phyloP scores from a whole-genome alignment of 2,797 vertebrate genomes.

The Danio albolineatus region DNA sequence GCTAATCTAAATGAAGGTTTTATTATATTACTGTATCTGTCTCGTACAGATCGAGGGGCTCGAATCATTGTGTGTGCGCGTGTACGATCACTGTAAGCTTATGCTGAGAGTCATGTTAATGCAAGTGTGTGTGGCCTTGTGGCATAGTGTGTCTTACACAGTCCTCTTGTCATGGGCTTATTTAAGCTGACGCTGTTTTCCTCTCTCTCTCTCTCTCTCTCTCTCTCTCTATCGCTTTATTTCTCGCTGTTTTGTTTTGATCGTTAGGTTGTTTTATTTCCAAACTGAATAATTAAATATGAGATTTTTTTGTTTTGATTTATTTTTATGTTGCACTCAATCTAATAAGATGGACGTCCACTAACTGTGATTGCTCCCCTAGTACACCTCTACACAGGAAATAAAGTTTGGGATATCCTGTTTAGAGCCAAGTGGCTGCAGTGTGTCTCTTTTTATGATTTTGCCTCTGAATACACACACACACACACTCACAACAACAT shows the following conservation, averaged over 20 bases:
- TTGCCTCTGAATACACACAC: not conserved
- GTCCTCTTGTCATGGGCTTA: constrained; percentile 39
- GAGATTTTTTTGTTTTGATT: constrained; percentile 63
- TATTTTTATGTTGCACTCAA: constrained; percentile 86
- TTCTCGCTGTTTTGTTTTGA: constrained; percentile 35
- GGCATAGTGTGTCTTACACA: constrained; percentile 32
- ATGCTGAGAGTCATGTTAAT: constrained; percentile 48
- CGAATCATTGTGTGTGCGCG: constrained; percentile 2
- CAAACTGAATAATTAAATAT: constrained; percentile 61
- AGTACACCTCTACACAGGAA: constrained; percentile 92
- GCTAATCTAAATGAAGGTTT: constrained; percentile 36
- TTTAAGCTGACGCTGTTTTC: constrained; percentile 33
- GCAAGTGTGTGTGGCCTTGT: constrained; percentile 52
- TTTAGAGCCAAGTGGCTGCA: constrained; percentile 77
- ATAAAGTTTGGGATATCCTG: constrained; percentile 97
- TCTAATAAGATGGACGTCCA: constrained; percentile 85
- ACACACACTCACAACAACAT: not conserved
- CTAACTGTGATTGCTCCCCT: constrained; percentile 92
- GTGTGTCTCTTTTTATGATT: constrained; percentile 47
- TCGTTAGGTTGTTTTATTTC: constrained; percentile 63
- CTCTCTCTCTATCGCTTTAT: constrained; percentile 24
- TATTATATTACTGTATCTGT: constrained; percentile 43
- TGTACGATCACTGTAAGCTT: constrained; percentile 28
- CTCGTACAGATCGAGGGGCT: constrained; percentile 39
- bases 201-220: not conserved